Conservation (phyloP, 2,113 vertebrate species). For the Microtus pennsylvanicus region DNA sequence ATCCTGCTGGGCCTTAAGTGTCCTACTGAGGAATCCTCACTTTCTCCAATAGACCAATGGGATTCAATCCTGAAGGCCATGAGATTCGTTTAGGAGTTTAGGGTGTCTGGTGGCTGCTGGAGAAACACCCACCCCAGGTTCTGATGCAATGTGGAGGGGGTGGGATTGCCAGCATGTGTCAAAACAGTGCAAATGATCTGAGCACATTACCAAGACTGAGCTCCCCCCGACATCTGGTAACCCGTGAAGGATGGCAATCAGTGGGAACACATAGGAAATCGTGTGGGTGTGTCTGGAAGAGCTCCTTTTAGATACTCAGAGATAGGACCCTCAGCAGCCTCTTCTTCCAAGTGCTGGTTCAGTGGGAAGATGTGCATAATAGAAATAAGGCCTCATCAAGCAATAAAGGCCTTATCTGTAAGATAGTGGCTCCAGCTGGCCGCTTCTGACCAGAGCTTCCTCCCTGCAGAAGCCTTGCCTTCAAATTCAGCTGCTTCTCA, state of each 20-base stretch:
- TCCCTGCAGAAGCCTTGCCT: too few relatives aligned
- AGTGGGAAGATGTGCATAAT: neutral
- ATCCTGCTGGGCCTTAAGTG: neutral
- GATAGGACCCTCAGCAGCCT: neutral
- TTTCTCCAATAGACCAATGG: neutral
- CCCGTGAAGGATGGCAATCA: neutral
- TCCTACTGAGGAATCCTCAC: neutral
- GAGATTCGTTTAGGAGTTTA: neutral
- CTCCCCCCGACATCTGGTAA: neutral
- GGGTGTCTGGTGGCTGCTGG: neutral
- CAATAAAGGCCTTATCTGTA: neutral
- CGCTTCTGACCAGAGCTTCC: neutral
- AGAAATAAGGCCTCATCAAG: neutral
- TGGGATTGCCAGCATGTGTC: accelerated
- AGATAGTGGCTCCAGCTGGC: neutral
- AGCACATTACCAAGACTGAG: neutral
- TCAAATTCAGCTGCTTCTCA: neutral
- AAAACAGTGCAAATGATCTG: neutral
- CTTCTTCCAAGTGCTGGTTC: neutral
- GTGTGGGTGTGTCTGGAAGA: neutral
- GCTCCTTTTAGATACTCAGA: neutral
- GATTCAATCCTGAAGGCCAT: neutral
- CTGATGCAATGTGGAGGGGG: neutral
- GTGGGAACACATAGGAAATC: neutral
- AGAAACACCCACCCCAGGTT: neutral